phyloP scores from a whole-genome alignment of 2,888 invertebrate genomes.

The Volucella bombylans region DNA sequence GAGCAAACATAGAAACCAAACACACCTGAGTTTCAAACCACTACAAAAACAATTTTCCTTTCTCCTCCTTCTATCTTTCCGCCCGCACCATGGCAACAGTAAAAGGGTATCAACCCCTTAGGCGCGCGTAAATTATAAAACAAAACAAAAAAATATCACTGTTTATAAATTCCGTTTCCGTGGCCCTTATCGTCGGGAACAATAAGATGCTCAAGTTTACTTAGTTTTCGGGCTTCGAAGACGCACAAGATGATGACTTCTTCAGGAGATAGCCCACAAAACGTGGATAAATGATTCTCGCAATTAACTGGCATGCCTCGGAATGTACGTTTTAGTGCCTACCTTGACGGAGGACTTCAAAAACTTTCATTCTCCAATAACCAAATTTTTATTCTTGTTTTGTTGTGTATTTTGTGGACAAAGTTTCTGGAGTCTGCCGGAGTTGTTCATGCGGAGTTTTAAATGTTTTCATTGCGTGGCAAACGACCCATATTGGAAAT shows the following conservation, averaged over 20 bases:
- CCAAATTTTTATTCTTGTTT: background rate
- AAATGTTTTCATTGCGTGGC: conserved; percentile 2
- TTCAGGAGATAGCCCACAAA: conserved; percentile 39
- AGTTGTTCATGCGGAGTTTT: conserved; percentile 25
- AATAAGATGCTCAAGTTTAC: conserved; percentile 86
- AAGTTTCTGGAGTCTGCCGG: conserved; percentile 36
- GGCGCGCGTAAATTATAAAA: no score
- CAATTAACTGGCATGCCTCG: background rate
- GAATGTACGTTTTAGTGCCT: conserved; percentile 17
- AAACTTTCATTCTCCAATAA: conserved; percentile 48
- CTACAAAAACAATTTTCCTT: no score
- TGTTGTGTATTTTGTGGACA: conserved; percentile 16
- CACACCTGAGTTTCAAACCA: no score
- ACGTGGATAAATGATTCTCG: conserved; percentile 1
- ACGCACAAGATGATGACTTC: conserved; percentile 59
- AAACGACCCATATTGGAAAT: conserved; percentile 28
- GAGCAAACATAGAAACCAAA: no score
- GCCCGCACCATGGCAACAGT: no score
- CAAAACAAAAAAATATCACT: no score
- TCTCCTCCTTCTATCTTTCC: no score
- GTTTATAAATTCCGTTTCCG: conserved; percentile 76
- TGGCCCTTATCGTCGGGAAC: conserved; percentile 83
- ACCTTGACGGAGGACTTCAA: conserved; percentile 58
- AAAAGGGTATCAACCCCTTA: no score
- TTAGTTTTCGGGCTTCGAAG: conserved; percentile 82